Base-by-base conservation (phyloP, 2,888 invertebrate species). In the Drosophila anomalata region DNA sequence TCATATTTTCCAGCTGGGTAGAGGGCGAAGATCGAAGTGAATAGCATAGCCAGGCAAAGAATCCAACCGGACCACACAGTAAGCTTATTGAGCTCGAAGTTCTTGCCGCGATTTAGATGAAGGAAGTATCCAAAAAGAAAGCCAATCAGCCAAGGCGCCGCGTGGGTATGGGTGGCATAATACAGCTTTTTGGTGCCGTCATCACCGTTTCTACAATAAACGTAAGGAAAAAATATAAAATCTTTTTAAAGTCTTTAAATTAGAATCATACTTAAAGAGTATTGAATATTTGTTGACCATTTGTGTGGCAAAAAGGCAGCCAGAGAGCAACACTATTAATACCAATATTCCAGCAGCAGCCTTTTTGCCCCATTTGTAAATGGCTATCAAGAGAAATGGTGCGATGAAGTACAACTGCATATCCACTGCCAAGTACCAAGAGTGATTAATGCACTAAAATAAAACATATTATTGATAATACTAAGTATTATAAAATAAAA, bases 371-470 rank as follows among this genome's bases (percentile, higher is more conserved):
- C 90, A 90, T 53, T 86, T 61, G 26, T 50, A 50, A 2, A 62
- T 12, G 11, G 63, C 26, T 0, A 62, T 20, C 3, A 62, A 14
- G 9, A 62, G 42, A 8, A 62, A n/a, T 8, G 62, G 62, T 11
- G 61, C 50, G 17, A 62, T 8, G 2, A 62, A 17, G 41, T 24
- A 62, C 3, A 62, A 9, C 17, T 62, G 61, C 62, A 62, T 62
- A n/a, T 62, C 61, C 31, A 62, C 41, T 0, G 93, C 92, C 42
- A 62, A 17, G 11, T 62, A 62, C 62, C 62, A 62, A 2, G 62
- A 17, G 7, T 62, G 62, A 31, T 90, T 89, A 39, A 94, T 75
- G 75, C 94, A 94, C 92, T 91, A 20, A 4, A 52, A 41, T 4
- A 29, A 17, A 2, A 14, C 1, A 6, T 9, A 46, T 14, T 31